These are phyloP conservation scores for Malurus leucopterus DNA, from an alignment of 2,797 vertebrate genomes.

Conservation along the genomic window DNA sequence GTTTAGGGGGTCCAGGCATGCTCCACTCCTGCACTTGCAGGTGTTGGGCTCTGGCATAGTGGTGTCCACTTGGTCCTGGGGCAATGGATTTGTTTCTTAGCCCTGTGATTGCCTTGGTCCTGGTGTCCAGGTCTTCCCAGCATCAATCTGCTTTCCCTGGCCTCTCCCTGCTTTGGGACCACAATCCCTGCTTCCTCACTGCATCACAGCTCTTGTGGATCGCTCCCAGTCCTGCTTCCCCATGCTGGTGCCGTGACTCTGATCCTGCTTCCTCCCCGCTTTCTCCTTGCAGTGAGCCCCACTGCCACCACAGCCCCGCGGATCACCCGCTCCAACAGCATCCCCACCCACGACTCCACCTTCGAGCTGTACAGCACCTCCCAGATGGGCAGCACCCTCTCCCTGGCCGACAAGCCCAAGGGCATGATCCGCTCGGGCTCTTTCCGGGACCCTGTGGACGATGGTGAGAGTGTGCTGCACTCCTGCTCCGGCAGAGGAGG, in stretches of 20 bases:
- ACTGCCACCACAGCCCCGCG: conserved; percentile 77
- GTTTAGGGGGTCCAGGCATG: background rate
- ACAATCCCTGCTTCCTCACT: background rate
- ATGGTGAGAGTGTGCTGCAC: conserved; percentile 77
- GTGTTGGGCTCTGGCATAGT: background rate
- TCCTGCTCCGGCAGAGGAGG: background rate
- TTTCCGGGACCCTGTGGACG: conserved; percentile 89
- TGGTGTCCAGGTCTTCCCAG: background rate
- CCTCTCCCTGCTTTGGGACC: background rate
- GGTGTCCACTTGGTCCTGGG: background rate
- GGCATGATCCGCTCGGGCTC: conserved; percentile 97
- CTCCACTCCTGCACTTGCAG: background rate
- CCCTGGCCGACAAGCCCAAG: conserved; percentile 90
- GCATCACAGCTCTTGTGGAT: background rate
- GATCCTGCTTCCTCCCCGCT: conserved; percentile 51
- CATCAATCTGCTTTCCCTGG: background rate
- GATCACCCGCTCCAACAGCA: conserved; percentile 97
- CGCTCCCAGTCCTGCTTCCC: background rate
- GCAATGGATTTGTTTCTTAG: background rate
- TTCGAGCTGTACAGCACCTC: conserved; percentile 88
- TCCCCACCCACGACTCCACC: conserved; percentile 89
- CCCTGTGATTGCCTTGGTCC: background rate
- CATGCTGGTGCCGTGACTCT: background rate
- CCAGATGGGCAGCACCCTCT: conserved; percentile 90
- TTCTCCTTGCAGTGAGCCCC: conserved; percentile 75